Base-by-base conservation (phyloP, 2,113 vertebrate genomes). In the Balaeniceps rex region DNA sequence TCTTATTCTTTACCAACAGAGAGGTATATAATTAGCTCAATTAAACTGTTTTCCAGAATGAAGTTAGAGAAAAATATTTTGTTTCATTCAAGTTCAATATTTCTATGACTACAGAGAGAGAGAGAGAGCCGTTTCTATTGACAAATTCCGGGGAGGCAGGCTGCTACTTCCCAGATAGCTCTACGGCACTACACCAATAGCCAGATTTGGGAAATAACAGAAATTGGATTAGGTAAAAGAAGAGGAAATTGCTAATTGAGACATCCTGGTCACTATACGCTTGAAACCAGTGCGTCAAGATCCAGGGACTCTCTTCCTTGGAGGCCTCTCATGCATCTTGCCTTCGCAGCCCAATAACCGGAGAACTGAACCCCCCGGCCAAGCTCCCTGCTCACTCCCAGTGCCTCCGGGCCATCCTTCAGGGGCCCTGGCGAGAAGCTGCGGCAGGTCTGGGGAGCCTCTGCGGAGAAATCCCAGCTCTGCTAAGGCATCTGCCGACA, bases 121-220 rank as follows among this genome's bases (percentile, higher is more conserved):
- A 44, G 15, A 21, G 47, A 25, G 38, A 33, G 3, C 6, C 6
- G 1, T 40, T 26, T 25, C 36, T 11, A n/a, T 4, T 14, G 25
- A 22, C 34, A 28, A 4, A 8, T 11, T 8, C 64, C 23, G 54
- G 51, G 54, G 18, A 58, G 10, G 55, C 28, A 19, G 33, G 6
- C 55, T 23, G 22, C 34, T 47, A 3, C 76, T 47, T 28, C 87
- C 60, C 46, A 21, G 36, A 9, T 2, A 47, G 40, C 44, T 24
- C 64, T 7, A 4, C 2, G 0, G 51, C 2, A 2, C 76, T n/a
- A 26, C 52, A 14, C 3, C 76, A 34, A 25, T 3, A 42, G 44
- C 46, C 51, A 66, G 46, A 58, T 33, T 19, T 46, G 51, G 34
- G 36, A 58, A 57, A 49, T 17, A 54, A 66, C 14, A 42, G 23